Conservation (phyloP, 2,797 vertebrate genomes). For the Microctenopoma lineatum region DNA sequence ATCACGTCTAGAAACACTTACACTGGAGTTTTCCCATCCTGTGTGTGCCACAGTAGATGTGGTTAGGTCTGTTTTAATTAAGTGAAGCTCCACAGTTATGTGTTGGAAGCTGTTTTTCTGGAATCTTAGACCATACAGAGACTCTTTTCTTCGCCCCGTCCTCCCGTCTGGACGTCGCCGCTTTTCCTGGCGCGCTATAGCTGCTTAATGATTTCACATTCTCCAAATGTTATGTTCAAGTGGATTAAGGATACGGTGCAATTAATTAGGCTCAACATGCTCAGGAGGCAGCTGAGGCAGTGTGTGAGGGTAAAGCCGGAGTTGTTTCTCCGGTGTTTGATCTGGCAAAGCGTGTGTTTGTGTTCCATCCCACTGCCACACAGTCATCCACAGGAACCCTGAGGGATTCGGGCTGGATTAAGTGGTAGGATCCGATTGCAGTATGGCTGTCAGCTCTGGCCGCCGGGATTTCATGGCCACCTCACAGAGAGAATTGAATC, state of each 20-base stretch:
- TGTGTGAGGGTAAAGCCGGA: slow-evolving; percentile 5
- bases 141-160: not conserved
- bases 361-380: slow-evolving; percentile 57
- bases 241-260: slow-evolving; percentile 48
- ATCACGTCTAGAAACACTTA: not conserved
- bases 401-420: slow-evolving; percentile 74
- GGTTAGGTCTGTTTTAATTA: too few relatives aligned
- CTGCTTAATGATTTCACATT: slow-evolving; percentile 61
- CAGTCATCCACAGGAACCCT: slow-evolving; percentile 61
- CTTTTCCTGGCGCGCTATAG: slow-evolving; percentile 3
- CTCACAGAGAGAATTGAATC: slow-evolving; percentile 2
- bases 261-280: slow-evolving; percentile 47
- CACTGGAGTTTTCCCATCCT: not conserved
- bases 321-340: slow-evolving; percentile 34
- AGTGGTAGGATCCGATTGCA: slow-evolving; percentile 77
- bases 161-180: not conserved
- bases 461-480: slow-evolving; percentile 40
- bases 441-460: slow-evolving; percentile 55
- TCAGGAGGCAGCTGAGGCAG: slow-evolving; percentile 56
- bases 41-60: too few relatives aligned
- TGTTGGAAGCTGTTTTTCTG: too few relatives aligned
- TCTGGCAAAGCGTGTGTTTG: slow-evolving; percentile 61
- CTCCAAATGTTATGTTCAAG: slow-evolving; percentile 49
- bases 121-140: not conserved
- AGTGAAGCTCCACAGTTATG: too few relatives aligned